Evolutionary conservation across 2,797 vertebrate genomes (phyloP).

Genomic region (Poeciliopsis turneri): DNA sequence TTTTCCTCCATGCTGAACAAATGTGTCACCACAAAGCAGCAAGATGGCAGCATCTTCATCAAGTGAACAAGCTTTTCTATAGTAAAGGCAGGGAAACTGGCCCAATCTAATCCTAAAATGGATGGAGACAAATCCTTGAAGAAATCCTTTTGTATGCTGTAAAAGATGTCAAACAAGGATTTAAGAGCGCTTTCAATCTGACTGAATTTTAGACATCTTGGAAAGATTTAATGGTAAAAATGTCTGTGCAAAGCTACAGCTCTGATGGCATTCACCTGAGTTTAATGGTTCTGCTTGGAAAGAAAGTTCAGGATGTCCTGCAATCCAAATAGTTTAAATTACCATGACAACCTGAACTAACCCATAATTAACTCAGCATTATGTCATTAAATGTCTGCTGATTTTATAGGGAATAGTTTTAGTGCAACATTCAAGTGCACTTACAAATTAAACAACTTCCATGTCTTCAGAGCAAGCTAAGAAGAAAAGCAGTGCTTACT

Average conservation of each 20-base stretch:
- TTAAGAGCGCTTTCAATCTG: background rate
- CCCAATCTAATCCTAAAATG: background rate
- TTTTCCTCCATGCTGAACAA: background rate
- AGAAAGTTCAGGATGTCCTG: conserved; percentile 28
- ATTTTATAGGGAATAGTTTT: conserved; percentile 44
- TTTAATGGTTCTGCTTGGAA: conserved; percentile 3
- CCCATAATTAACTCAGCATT: conserved; percentile 51
- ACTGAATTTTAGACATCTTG: background rate
- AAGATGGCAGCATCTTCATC: background rate
- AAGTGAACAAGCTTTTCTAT: background rate
- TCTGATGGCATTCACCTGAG: background rate
- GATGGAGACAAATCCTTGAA: background rate
- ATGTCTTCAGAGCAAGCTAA: conserved; percentile 17
- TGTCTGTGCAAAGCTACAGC: conserved; percentile 10
- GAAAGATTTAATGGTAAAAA: background rate
- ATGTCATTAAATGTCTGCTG: conserved; percentile 50
- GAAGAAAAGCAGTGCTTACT: conserved; percentile 21
- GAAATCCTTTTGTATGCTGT: background rate
- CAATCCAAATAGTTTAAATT: conserved; percentile 24
- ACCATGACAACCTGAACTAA: conserved; percentile 19
- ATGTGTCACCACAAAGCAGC: background rate
- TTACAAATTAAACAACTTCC: conserved; percentile 35
- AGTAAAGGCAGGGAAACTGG: background rate
- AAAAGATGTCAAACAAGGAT: background rate
- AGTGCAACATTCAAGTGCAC: conserved; percentile 46